These are phyloP conservation scores for Drosophila micromelanica DNA, from an alignment of 1,140 invertebrate species.

Conservation along the genomic window DNA sequence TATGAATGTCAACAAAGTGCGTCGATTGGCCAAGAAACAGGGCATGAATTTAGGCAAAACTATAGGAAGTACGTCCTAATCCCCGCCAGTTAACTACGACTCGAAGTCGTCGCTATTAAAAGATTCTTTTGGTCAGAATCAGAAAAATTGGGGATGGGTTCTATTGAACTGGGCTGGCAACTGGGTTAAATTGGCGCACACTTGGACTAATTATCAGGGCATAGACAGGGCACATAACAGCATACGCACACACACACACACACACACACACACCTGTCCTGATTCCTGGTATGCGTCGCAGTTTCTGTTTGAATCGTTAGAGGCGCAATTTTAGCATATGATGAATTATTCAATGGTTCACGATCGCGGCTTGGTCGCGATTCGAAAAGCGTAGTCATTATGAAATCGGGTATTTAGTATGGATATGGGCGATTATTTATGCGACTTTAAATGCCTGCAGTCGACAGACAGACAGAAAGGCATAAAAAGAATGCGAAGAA, in stretches of 20 bases:
- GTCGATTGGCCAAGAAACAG: background rate
- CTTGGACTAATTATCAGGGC: constrained; percentile 71
- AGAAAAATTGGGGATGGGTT: background rate
- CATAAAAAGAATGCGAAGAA: constrained; percentile 58
- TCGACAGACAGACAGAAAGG: background rate
- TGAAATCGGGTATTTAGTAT: constrained; percentile 52
- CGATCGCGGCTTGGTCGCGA: constrained; percentile 15
- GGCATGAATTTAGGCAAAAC: background rate
- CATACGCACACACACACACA: too few relatives aligned
- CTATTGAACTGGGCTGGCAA: constrained; percentile 47
- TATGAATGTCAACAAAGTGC: background rate
- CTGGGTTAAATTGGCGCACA: constrained; percentile 49
- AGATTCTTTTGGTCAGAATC: background rate
- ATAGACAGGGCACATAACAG: too few relatives aligned
- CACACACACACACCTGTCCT: constrained; percentile 41
- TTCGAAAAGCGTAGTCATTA: constrained; percentile 49
- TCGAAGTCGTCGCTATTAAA: background rate
- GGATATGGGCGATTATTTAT: constrained; percentile 62
- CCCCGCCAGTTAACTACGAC: background rate
- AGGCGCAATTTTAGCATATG: constrained; percentile 48
- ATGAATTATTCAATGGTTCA: constrained; percentile 66
- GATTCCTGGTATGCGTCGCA: constrained; percentile 48
- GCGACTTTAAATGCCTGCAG: constrained; percentile 29
- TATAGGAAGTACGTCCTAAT: background rate
- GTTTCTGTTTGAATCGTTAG: constrained; percentile 46